phyloP scores from a whole-genome alignment of 2,888 invertebrate genomes.

The Thymelicus sylvestris region DNA sequence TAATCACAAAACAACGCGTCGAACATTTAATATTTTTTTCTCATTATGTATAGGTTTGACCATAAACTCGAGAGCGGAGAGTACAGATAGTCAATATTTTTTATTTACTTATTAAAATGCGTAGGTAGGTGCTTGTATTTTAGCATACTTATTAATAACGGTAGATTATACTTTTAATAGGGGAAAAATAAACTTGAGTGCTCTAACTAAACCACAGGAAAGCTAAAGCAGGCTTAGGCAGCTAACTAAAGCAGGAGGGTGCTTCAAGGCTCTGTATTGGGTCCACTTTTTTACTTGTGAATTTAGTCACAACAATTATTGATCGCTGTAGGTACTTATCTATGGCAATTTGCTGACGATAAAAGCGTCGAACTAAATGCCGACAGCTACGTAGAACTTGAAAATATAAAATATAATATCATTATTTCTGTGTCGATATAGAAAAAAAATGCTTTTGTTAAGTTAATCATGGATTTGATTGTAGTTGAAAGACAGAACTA shows the following conservation, averaged over 20 bases:
- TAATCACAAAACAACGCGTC: too few relatives aligned
- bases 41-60: too few relatives aligned
- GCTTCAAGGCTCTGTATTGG: slow-evolving; percentile 6
- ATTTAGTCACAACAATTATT: slow-evolving; percentile 14
- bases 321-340: slow-evolving; percentile 28
- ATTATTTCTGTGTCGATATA: background rate
- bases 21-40: too few relatives aligned
- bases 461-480: too few relatives aligned
- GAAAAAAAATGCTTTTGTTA: background rate
- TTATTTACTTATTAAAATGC: background rate
- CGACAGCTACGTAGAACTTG: slow-evolving; percentile 37
- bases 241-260: background rate
- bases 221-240: background rate
- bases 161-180: background rate
- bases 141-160: background rate
- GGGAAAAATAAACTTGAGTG: background rate
- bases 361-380: slow-evolving; percentile 30
- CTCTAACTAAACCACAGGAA: slow-evolving; percentile 10
- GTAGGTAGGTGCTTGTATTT: background rate
- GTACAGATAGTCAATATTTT: too few relatives aligned
- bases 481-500: too few relatives aligned
- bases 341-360: slow-evolving; percentile 15
- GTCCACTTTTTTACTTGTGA: background rate
- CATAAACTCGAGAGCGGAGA: too few relatives aligned
- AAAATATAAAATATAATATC: slow-evolving; percentile 14